Percentiles rank a stretch among this genome's conserved stretches.
phyloP scores from a whole-genome alignment of 1,140 invertebrate genomes.

The Apis florea region DNA sequence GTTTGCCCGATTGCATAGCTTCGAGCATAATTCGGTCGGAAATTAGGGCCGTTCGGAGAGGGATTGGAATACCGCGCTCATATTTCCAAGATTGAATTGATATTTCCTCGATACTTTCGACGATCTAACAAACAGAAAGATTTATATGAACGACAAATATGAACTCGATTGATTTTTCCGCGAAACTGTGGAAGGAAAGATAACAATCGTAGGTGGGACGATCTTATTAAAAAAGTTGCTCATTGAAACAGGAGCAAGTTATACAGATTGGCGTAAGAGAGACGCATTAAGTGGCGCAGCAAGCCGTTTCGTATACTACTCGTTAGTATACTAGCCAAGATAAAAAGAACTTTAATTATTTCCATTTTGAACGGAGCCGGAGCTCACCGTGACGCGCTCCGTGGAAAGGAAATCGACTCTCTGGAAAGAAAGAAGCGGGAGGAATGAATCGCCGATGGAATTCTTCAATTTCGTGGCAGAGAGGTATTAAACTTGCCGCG shows the following conservation, averaged over 20 bases:
- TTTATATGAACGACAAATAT: neutral
- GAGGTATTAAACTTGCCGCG: conserved; percentile 54
- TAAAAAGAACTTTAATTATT: conserved; percentile 55
- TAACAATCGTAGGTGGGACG: conserved; percentile 38
- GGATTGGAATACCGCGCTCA: neutral
- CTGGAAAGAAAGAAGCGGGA: neutral
- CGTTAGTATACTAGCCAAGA: conserved; percentile 56
- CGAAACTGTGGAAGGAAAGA: neutral
- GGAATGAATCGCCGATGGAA: conserved; percentile 53
- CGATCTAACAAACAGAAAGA: no score
- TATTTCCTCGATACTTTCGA: neutral
- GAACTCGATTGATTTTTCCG: neutral
- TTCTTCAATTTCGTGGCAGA: conserved; percentile 62
- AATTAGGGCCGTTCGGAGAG: neutral
- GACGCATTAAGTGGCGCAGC: conserved; percentile 53
- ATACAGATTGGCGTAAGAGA: neutral
- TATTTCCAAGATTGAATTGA: neutral
- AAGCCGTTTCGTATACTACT: conserved; percentile 53
- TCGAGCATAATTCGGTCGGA: neutral
- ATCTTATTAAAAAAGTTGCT: conserved; percentile 38
- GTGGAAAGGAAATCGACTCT: neutral
- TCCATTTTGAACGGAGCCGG: conserved; percentile 46
- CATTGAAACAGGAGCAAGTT: conserved; percentile 3
- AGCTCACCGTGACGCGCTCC: conserved; percentile 43
- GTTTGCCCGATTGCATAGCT: neutral